Evolutionary conservation across 2,888 invertebrate genomes (phyloP).

Genomic region (Scaptomyza parva): DNA sequence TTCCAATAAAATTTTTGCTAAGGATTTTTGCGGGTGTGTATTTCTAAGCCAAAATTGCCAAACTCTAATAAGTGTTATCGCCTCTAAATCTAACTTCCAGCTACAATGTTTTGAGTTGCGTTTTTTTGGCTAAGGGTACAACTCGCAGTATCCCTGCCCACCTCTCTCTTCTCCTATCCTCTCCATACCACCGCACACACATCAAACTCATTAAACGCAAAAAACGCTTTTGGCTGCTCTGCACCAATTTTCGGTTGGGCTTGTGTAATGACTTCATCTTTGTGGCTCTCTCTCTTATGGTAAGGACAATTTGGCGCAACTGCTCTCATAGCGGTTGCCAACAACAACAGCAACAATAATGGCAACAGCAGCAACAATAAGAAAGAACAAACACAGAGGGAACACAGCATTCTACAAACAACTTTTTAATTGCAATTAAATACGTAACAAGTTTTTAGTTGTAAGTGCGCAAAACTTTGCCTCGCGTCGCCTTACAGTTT

Average conservation of each 20-base stretch:
- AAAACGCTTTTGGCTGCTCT: slow-evolving; percentile 69
- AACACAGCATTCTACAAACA: slow-evolving; percentile 76
- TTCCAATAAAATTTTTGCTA: slow-evolving; percentile 57
- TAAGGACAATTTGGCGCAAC: slow-evolving; percentile 71
- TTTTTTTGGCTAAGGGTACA: slow-evolving; percentile 16
- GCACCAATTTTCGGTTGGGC: slow-evolving; percentile 66
- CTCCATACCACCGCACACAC: slow-evolving; percentile 8
- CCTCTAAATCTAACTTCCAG: slow-evolving; percentile 52
- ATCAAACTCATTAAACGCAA: slow-evolving; percentile 74
- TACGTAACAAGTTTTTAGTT: slow-evolving; percentile 81
- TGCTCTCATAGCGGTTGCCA: slow-evolving; percentile 59
- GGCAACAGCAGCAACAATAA: slow-evolving; percentile 29
- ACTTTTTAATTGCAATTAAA: slow-evolving; percentile 80
- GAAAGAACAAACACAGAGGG: slow-evolving; percentile 33
- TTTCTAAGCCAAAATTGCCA: slow-evolving; percentile 53
- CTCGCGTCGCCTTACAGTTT: slow-evolving; percentile 37
- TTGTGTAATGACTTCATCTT: slow-evolving; percentile 78
- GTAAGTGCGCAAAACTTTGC: slow-evolving; percentile 73
- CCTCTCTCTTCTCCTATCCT: neutral
- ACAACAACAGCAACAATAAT: slow-evolving; percentile 34
- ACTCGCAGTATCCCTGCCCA: slow-evolving; percentile 14
- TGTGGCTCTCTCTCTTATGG: slow-evolving; percentile 56
- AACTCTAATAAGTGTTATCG: slow-evolving; percentile 75
- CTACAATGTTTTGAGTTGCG: slow-evolving; percentile 23
- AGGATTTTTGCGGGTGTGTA: slow-evolving; percentile 16